These are phyloP conservation scores for Alexandromys fortis DNA, from an alignment of 2,113 vertebrate genomes.

Conservation along the genomic window DNA sequence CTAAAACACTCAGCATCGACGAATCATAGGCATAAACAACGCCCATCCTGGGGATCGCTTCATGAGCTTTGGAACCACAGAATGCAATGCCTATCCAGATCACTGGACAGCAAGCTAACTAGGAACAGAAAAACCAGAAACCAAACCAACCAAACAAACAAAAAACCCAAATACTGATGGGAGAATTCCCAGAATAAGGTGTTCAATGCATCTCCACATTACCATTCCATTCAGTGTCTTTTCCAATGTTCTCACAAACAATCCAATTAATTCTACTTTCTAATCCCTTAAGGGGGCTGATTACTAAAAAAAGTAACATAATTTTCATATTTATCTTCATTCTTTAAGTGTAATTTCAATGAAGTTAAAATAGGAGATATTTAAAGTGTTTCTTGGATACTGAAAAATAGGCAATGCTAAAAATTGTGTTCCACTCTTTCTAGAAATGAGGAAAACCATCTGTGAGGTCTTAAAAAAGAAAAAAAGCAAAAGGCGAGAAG, in stretches of 20 bases:
- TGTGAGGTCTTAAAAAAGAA: background rate
- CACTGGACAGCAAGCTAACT: slow-evolving; percentile 47
- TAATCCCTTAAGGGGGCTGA: slow-evolving; percentile 44
- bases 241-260: slow-evolving; percentile 27
- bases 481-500: background rate
- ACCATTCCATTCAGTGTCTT: slow-evolving; percentile 19
- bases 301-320: slow-evolving; percentile 28
- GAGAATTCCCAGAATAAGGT: slow-evolving; percentile 51
- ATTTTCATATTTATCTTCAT: slow-evolving; percentile 59
- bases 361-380: slow-evolving; percentile 28
- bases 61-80: background rate
- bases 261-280: slow-evolving; percentile 59
- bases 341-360: slow-evolving; percentile 47
- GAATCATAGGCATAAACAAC: background rate
- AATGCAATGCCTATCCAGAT: background rate
- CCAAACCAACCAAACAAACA: background rate
- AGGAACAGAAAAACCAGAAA: background rate
- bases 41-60: background rate
- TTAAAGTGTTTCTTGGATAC: background rate
- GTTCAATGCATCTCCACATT: slow-evolving; percentile 34
- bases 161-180: slow-evolving; percentile 31
- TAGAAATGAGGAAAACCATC: slow-evolving; percentile 25
- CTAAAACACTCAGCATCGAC: background rate
- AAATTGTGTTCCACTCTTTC: background rate
- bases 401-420: slow-evolving; percentile 27